Evolutionary conservation across 2,797 vertebrate species (phyloP).

Genomic region (Poecilia gillii): DNA sequence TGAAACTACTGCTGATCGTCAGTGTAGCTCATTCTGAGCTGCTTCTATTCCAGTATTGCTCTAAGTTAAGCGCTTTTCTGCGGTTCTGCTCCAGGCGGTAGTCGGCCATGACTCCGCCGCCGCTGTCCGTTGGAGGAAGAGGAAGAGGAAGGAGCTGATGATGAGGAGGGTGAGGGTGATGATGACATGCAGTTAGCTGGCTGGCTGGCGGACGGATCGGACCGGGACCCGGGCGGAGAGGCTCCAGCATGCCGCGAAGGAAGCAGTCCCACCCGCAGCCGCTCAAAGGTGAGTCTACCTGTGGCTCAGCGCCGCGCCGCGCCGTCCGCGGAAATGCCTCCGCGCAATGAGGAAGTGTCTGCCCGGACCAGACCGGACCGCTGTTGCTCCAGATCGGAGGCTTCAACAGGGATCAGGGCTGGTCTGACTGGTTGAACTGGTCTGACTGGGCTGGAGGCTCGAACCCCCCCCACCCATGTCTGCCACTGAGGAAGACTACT

Average conservation of each 20-base stretch:
- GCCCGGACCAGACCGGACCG: no score
- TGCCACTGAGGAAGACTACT: constrained; percentile 40
- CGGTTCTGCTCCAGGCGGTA: constrained; percentile 11
- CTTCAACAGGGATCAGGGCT: neutral
- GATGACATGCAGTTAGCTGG: constrained; percentile 62
- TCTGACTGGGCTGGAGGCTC: constrained; percentile 1
- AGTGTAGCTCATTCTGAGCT: fast-evolving
- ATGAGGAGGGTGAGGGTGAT: constrained; percentile 45
- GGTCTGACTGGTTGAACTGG: constrained; percentile 14
- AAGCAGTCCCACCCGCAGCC: constrained; percentile 92
- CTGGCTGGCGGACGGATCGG: constrained; percentile 46
- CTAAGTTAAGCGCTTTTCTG: neutral
- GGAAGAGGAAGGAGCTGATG: constrained; percentile 77
- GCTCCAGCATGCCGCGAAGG: constrained; percentile 86
- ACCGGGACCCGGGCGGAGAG: constrained; percentile 33
- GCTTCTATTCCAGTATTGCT: fast-evolving
- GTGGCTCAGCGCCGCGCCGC: neutral
- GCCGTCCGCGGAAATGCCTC: neutral
- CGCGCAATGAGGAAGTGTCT: neutral
- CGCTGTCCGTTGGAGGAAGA: constrained; percentile 74
- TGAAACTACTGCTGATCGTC: fast-evolving
- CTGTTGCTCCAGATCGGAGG: neutral
- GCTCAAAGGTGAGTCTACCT: constrained; percentile 84
- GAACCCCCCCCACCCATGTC: constrained; percentile 20
- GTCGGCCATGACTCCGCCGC: constrained; percentile 24